These are phyloP conservation scores for Circaetus gallicus DNA, from an alignment of 2,113 vertebrate genomes.

Conservation along the genomic window DNA sequence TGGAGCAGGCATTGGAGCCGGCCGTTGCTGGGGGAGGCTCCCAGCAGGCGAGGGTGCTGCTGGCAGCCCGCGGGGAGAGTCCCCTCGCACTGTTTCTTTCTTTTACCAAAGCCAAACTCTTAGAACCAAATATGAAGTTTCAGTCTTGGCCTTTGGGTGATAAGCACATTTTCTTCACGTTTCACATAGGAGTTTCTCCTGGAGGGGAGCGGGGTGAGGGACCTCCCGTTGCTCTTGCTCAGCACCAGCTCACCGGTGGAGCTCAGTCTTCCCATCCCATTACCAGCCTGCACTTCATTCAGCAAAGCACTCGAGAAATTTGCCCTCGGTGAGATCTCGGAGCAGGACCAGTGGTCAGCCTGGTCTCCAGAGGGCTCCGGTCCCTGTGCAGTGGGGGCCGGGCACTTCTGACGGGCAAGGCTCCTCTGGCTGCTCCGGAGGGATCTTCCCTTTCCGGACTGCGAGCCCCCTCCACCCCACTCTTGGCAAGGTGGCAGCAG, in stretches of 20 bases:
- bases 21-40: background rate
- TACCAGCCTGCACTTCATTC: background rate
- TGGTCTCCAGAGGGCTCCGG: background rate
- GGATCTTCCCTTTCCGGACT: background rate
- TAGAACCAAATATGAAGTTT: conserved; percentile 30
- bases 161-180: background rate
- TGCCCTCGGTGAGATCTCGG: rapidly evolving
- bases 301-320: background rate
- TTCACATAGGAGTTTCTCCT: background rate
- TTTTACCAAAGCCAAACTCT: conserved; percentile 55
- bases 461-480: background rate
- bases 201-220: background rate
- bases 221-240: background rate
- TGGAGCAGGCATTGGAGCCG: background rate
- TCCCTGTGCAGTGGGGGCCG: background rate
- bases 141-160: conserved; percentile 28
- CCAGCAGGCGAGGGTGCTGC: background rate
- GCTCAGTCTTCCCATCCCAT: background rate
- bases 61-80: background rate
- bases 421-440: background rate
- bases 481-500: background rate
- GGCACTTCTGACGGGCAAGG: background rate
- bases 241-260: background rate
- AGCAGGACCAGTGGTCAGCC: background rate
- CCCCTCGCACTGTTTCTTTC: background rate